Conservation (phyloP, 2,888 invertebrate genomes). For the Oeneis ivallda region DNA sequence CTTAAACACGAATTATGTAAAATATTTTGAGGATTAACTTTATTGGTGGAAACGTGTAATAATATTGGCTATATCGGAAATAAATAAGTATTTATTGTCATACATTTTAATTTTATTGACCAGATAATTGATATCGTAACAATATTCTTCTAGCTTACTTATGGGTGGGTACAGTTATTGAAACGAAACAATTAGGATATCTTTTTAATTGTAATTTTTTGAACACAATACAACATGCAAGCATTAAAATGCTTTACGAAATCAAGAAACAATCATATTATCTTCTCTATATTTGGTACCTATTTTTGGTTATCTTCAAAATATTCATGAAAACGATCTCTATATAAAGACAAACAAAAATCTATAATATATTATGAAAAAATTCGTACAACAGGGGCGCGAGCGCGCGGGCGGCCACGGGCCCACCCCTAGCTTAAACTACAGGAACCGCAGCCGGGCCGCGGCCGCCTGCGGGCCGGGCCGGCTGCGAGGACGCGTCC, state of each 20-base stretch:
- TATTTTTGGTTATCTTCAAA: constrained; percentile 81
- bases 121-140: constrained; percentile 40
- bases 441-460: constrained; percentile 35
- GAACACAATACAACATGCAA: constrained; percentile 83
- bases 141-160: constrained; percentile 34
- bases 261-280: constrained; percentile 79
- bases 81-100: constrained; percentile 40
- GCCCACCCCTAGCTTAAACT: constrained; percentile 38
- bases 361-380: constrained; percentile 80
- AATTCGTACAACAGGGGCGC: constrained; percentile 69
- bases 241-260: constrained; percentile 80
- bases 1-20: not conserved
- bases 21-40: constrained; percentile 4
- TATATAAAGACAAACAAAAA: constrained; percentile 78
- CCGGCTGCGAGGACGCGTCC: constrained; percentile 35
- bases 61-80: constrained; percentile 32
- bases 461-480: constrained; percentile 30
- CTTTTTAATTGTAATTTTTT: constrained; percentile 79
- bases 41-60: constrained; percentile 19
- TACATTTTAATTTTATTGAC: constrained; percentile 39
- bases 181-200: constrained; percentile 60
- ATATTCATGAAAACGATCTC: constrained; percentile 75
- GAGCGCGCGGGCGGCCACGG: constrained; percentile 57
- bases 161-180: constrained; percentile 40
- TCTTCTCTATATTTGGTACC: constrained; percentile 80